Evolutionary conservation across 2,113 vertebrate genomes (phyloP).

Genomic region (Pygoscelis antarcticus): DNA sequence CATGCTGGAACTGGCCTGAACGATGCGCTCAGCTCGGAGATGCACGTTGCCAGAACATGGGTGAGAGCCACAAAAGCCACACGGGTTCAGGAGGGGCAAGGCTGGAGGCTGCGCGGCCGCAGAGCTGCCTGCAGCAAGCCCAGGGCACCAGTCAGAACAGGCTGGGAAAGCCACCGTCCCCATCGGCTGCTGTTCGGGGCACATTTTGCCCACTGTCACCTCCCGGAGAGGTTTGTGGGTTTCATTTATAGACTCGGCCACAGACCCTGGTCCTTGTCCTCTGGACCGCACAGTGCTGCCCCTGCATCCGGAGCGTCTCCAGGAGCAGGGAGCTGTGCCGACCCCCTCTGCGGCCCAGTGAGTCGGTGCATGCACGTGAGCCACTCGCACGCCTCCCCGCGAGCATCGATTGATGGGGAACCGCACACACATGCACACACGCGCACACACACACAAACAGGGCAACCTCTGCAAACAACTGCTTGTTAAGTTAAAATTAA

Average conservation of each 20-base stretch:
- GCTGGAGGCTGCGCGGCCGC: rapidly evolving
- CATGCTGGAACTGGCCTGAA: rapidly evolving
- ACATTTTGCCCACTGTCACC: background rate
- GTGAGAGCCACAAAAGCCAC: conserved; percentile 44
- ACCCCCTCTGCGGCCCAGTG: background rate
- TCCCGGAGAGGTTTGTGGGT: conserved; percentile 35
- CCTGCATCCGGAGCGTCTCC: background rate
- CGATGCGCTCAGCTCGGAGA: background rate
- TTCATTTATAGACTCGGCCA: conserved; percentile 16
- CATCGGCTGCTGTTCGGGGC: background rate
- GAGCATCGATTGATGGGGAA: background rate
- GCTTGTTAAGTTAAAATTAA: conserved; percentile 87
- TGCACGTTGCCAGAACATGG: background rate
- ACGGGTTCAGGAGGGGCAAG: background rate
- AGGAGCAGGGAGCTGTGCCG: background rate
- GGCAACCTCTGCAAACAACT: conserved; percentile 81
- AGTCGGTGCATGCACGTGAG: background rate
- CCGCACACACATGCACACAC: background rate
- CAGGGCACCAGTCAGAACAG: background rate
- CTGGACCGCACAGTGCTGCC: background rate
- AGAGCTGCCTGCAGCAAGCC: background rate
- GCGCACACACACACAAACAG: conserved; percentile 2
- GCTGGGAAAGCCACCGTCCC: conserved; percentile 24
- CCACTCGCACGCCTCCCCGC: background rate
- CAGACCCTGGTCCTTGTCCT: background rate